A percentile compares a stretch with the other conserved stretches of the same genome.
These are phyloP conservation scores for Phodopus roborovskii DNA, from an alignment of 2,113 vertebrate genomes.

Conservation along the genomic window DNA sequence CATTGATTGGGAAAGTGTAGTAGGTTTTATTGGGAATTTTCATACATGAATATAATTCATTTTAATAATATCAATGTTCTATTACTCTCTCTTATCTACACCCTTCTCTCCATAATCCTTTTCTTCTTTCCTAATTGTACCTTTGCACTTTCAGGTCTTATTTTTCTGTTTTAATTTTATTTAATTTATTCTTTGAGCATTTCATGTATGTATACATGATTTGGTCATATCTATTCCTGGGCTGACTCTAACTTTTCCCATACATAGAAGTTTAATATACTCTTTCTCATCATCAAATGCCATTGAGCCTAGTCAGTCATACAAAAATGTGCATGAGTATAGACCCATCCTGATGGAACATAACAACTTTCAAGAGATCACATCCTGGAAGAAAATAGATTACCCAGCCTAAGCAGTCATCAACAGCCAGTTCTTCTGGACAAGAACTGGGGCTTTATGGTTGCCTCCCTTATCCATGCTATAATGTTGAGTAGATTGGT, in stretches of 20 bases:
- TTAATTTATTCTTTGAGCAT: background rate
- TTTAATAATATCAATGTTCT: no score
- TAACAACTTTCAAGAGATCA: background rate
- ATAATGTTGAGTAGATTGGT: background rate
- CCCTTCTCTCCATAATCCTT: background rate
- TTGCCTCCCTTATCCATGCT: background rate
- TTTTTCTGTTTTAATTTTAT: background rate
- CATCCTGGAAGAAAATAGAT: background rate
- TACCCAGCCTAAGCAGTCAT: background rate
- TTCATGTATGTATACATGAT: no score
- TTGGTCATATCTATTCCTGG: background rate
- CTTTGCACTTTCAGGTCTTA: background rate
- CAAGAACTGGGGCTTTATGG: no score
- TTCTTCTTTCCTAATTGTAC: background rate
- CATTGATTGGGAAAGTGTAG: background rate
- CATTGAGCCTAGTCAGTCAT: background rate
- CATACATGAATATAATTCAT: background rate
- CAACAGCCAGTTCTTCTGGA: background rate
- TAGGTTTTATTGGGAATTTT: background rate
- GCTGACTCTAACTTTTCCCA: background rate
- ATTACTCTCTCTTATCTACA: background rate
- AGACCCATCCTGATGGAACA: no score
- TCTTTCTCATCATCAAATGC: background rate
- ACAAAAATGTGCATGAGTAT: background rate
- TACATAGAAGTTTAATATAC: background rate